A percentile compares a stretch with the other conserved stretches of the same genome.
These are phyloP conservation scores for Pangasianodon gigas DNA, from an alignment of 2,113 vertebrate species.

Conservation along the genomic window DNA sequence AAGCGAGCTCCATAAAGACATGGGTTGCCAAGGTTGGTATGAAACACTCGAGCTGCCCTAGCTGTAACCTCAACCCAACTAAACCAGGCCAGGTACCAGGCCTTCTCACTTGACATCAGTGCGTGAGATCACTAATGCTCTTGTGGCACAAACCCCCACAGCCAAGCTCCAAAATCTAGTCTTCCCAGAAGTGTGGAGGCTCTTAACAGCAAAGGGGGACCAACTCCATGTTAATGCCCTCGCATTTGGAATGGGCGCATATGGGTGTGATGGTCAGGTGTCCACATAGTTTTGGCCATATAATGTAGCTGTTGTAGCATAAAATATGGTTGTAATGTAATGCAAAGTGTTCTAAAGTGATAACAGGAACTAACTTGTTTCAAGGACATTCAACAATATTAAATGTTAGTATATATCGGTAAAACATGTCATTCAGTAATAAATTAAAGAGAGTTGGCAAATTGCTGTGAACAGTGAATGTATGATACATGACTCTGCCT, in stretches of 20 bases:
- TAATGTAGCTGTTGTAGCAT: background rate
- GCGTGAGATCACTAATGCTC: background rate
- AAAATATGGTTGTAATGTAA: background rate
- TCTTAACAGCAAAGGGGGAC: too few relatives aligned
- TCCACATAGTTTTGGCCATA: background rate
- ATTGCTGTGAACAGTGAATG: background rate
- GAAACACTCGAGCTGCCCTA: too few relatives aligned
- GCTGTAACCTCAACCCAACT: too few relatives aligned
- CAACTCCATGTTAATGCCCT: too few relatives aligned
- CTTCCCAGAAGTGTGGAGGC: too few relatives aligned
- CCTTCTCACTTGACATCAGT: background rate
- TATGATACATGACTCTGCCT: background rate
- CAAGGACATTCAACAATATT: background rate
- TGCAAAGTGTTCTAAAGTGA: background rate
- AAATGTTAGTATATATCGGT: background rate
- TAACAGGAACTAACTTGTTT: background rate
- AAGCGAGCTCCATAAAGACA: too few relatives aligned
- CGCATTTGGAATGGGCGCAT: background rate
- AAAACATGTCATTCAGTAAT: background rate
- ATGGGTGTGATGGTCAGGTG: too few relatives aligned
- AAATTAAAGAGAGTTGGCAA: background rate
- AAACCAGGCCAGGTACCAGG: too few relatives aligned
- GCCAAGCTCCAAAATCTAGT: too few relatives aligned
- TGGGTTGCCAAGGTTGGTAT: too few relatives aligned
- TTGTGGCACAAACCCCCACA: too few relatives aligned